Evolutionary conservation across 1,140 invertebrate genomes (phyloP), one percentile per base, ranked within the genome.

Genomic region (Diachasma alloeum): DNA sequence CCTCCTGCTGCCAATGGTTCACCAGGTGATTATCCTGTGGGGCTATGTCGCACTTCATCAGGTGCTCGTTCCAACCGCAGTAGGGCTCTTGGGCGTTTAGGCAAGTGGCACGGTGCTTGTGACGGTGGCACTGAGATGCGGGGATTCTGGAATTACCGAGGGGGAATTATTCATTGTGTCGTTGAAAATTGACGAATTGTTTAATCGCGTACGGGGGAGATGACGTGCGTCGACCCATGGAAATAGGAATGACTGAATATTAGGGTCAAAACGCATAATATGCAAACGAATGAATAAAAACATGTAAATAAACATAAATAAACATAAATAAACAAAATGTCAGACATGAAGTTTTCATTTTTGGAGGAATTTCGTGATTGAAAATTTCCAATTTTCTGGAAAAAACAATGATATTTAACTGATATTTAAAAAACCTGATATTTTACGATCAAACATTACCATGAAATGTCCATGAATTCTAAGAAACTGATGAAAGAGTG

Each of bases 41-140:
- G 0, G 94, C 91, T 0, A 92, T 89, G 0, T 93, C 92, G 83
- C 97, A 98, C 10, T 88, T 86, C 69, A 95, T 92, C 5, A 92
- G 87, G 4, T 92, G 90, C 72, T 94, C 93, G 86, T 98, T 94
- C 97, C 97, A 98, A 0, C 96, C 97, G 87, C 97, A 98, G 85
- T 98, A 97, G 0, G 97, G 97, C 88, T 98, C 97, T 89, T 94
- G 94, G 0, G 96, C 94, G 81, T 94, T 94, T 19, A 97, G 82
- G 86, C 97, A 98, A 1, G 93, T 91, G 3, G 92, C 88, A 44
- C 92, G 91, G 0, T 91, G 93, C 17, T 89, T 90, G 87, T 96
- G 94, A 2, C 95, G 91, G 24, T 89, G 88, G 84, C 97, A 98
- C 68, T 96, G 94, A 66, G 94, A 92, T 0, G 95, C 92, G 0